phyloP scores from a whole-genome alignment of 2,113 vertebrate species.

The Sinosuthora webbiana region DNA sequence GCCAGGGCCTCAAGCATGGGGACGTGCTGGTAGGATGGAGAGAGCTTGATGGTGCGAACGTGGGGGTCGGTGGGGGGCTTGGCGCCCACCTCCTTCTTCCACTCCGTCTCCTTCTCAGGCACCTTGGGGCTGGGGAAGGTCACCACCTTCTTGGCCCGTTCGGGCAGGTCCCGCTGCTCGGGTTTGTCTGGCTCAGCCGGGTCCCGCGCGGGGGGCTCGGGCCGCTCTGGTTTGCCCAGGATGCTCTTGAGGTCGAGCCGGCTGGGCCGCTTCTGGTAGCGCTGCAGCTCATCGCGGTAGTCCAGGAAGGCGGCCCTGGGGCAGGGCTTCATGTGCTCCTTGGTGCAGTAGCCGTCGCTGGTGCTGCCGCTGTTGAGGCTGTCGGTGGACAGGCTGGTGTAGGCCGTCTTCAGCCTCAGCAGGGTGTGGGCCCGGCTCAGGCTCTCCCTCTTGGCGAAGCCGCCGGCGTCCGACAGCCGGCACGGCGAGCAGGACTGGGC shows the following conservation, averaged over 20 bases:
- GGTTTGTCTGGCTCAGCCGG: background rate
- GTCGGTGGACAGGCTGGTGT: conserved; percentile 89
- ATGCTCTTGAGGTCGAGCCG: conserved; percentile 86
- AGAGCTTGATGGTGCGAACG: conserved; percentile 89
- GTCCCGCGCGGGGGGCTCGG: background rate
- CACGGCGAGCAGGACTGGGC: conserved; percentile 91
- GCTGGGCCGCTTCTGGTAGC: conserved; percentile 83
- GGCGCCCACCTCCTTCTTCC: conserved; percentile 46
- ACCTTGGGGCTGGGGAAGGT: conserved; percentile 48
- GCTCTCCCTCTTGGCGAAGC: conserved; percentile 76
- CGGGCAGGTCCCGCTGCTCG: background rate
- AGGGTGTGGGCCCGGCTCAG: conserved; percentile 81
- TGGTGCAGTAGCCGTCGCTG: conserved; percentile 88
- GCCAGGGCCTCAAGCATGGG: conserved; percentile 80
- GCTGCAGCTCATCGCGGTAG: conserved; percentile 46
- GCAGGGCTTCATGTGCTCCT: conserved; percentile 81
- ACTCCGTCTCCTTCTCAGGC: conserved; percentile 62
- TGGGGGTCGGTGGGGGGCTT: conserved; percentile 74
- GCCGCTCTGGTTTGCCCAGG: conserved; percentile 63
- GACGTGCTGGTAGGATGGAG: conserved; percentile 90
- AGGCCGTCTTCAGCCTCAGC: conserved; percentile 83
- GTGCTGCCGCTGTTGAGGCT: conserved; percentile 93
- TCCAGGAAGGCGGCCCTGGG: conserved; percentile 70
- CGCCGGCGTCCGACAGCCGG: conserved; percentile 78
- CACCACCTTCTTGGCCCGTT: conserved; percentile 56